Base-by-base conservation (phyloP, 1,140 invertebrate species). In the Halyomorpha halys region DNA sequence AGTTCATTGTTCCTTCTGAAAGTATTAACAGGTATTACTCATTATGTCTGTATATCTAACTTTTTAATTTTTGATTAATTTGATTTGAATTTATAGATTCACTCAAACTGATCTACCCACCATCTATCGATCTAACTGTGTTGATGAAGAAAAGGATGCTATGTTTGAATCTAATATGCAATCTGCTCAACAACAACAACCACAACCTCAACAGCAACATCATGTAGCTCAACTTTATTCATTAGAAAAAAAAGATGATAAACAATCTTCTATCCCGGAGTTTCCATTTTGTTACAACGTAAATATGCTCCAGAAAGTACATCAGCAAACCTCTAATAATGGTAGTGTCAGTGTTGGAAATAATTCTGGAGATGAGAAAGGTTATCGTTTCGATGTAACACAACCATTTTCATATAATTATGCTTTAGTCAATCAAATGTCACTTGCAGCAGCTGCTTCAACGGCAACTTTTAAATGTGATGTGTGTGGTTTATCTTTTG, bases 381-480 rank as follows among this genome's bases (percentile, higher is more conserved):
- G 77, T 67, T 80, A 80, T 68, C 74, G 79, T 18, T 81, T 80
- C 61, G 79, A 81, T 68, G 78, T 80, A 2, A 70, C 69, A 30
- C 79, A 80, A 65, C 79, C 79, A 11, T 79, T 80, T 62, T 74
- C 76, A 63, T 81, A 81, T 68, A 80, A 80, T 62, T 74, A 74
- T 66, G 77, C 78, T 21, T 69, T 80, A 64, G 72, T 81, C 30
- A 80, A 80, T 69, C 79, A 80, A 67, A 80, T 81, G 78, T 79
- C 77, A 39, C 73, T 80, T 34, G 75, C 78, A 1, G 76, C 78
- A 14, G 76, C 86, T 54, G 87, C 88, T 69, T 85, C 83, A 19
- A 86, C 86, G 70, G 87, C 88, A 16, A 89, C 86, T 65, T 90
- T 88, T 72, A 90, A 90, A 75, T 91, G 89, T 74, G 89, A 91